Base-by-base conservation (phyloP, 2,113 vertebrate species). In the Xyliphius kryptos region DNA sequence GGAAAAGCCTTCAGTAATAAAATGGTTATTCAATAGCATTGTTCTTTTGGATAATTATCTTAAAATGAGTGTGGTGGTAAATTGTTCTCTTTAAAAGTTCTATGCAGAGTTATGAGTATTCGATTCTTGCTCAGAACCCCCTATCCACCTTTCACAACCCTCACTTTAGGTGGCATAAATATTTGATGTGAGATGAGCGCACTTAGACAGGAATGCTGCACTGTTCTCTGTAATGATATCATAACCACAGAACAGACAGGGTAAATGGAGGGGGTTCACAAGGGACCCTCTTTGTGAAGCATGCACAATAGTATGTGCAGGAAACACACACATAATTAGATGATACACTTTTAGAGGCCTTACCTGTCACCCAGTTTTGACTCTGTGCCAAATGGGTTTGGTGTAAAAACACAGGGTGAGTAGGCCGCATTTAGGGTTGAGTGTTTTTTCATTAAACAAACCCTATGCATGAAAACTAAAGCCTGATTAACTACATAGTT, bases 191-290 rank as follows among this genome's bases (percentile, higher is more conserved):
- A 83, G 75, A 80, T 76, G 79, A 79, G 87, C 26, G 86, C 85
- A 86, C 84, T 89, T 87, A 87, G 83, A 77, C 82, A 76, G 82
- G 79, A 86, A 87, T 81, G 82, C 74, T 67, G 70, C 81, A 69
- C 82, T 88, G 87, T 87, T 87, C 83, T 79, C 84, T 67, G 73
- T 77, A 81, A 87, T 89, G 86, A 89, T 89, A 87, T 89, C 87
- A 89, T 88, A 89, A 87, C 87, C 87, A 82, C 87, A 88, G 84
- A 80, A 85, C 85, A 84, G 84, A 81, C 66, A 76, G 74, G 76
- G 80, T 79, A 82, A 80, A 80, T 75, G 74, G 79, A 66, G 56
- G 38, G 60, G 71, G 76, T 66, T 73, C 59, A 75, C 64, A 21
- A 69, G 80, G 62, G 54, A 68, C 14, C 13, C 67, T 76, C 76